These are phyloP conservation scores for Habropoda laboriosa DNA, from an alignment of 1,140 invertebrate species.

Conservation along the genomic window DNA sequence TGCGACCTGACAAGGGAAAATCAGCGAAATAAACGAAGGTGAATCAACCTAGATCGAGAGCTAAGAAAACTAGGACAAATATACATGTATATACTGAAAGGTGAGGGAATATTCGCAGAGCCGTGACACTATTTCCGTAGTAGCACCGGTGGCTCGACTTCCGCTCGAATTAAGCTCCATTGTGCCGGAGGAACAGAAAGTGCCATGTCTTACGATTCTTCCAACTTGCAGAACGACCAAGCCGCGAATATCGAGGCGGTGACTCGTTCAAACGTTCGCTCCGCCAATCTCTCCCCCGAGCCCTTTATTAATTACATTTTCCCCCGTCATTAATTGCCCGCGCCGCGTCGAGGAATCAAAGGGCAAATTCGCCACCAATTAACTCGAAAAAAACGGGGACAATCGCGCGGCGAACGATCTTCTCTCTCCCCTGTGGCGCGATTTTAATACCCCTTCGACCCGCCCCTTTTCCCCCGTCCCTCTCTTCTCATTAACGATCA, in stretches of 20 bases:
- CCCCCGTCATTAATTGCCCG: conserved; percentile 10
- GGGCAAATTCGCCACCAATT: conserved; percentile 32
- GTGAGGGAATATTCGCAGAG: no score
- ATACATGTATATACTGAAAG: conserved; percentile 11
- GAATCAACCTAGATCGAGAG: no score
- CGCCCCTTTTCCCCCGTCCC: no score
- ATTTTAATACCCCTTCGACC: conserved; percentile 15
- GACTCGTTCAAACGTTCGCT: not conserved
- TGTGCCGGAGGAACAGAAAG: conserved; percentile 33
- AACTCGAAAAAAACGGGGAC: conserved; percentile 24
- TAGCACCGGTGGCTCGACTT: conserved; percentile 23
- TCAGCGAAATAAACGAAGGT: no score
- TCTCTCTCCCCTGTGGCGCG: not conserved
- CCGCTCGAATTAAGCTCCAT: conserved; percentile 63
- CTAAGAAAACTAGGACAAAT: conserved; percentile 23
- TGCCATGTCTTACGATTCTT: conserved; percentile 51
- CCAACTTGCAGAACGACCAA: not conserved
- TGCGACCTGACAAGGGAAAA: no score
- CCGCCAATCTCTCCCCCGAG: not conserved
- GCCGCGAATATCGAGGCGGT: not conserved
- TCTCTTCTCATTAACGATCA: conserved; percentile 36
- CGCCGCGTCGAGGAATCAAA: conserved; percentile 4
- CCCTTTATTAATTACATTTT: conserved; percentile 30
- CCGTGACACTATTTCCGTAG: no score
- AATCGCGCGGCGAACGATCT: conserved; percentile 2